Evolutionary conservation across 1,140 invertebrate species (phyloP).

Genomic region (Bombus pascuorum): DNA sequence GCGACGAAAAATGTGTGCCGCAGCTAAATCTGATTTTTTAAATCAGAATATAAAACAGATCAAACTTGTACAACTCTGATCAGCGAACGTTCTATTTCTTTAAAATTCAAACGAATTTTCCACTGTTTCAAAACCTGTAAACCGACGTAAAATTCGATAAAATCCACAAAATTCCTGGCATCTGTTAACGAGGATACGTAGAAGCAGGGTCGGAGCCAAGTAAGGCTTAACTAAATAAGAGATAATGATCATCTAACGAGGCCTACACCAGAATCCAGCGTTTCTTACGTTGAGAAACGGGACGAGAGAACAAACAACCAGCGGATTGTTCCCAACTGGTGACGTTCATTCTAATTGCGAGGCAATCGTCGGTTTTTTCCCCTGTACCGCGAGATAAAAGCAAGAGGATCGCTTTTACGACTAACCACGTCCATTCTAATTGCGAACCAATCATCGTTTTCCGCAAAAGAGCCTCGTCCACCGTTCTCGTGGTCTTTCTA

Average conservation of each 20-base stretch:
- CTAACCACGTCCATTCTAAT: conserved; percentile 23
- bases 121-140: not conserved
- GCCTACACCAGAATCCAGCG: not conserved
- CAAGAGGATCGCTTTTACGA: not conserved
- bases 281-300: not conserved
- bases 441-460: conserved; percentile 32
- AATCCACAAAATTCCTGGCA: not conserved
- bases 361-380: not conserved
- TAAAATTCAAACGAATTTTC: not conserved
- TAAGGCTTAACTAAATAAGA: conserved; percentile 5
- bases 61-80: no score
- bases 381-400: not conserved
- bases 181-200: not conserved
- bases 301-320: not conserved
- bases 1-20: no score
- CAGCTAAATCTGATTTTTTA: no score
- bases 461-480: not conserved
- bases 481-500: not conserved
- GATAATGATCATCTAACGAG: conserved; percentile 20
- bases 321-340: not conserved
- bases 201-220: not conserved
- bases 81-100: not conserved
- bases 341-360: conserved; percentile 15
- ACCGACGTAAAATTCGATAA: not conserved
- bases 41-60: no score